These are phyloP conservation scores for Trichomalopsis sarcophagae DNA, from an alignment of 1,140 invertebrate genomes.

Conservation along the genomic window DNA sequence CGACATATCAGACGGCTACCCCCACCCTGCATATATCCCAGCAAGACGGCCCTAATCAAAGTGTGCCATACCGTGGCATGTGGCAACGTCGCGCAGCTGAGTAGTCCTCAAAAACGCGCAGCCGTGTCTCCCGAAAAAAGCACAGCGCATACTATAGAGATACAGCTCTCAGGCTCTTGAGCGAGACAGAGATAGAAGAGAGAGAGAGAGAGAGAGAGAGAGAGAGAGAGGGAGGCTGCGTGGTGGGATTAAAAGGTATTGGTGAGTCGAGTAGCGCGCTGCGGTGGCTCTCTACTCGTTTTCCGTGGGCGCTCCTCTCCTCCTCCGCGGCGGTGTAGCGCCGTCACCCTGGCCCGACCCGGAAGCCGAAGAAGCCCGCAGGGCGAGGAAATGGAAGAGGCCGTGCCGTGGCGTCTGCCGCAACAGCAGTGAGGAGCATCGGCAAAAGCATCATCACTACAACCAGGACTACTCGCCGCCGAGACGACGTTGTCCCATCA, in stretches of 20 bases:
- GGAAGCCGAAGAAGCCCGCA: not conserved
- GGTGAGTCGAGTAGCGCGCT: not conserved
- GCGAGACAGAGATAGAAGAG: not conserved
- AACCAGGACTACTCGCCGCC: not conserved
- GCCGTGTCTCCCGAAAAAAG: not conserved
- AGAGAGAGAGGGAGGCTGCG: not conserved
- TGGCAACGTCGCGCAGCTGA: not conserved
- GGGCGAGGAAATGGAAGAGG: slow-evolving; percentile 17
- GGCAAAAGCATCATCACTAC: not conserved
- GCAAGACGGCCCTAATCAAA: too few relatives aligned
- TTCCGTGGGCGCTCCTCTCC: slow-evolving; percentile 29
- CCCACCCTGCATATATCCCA: too few relatives aligned
- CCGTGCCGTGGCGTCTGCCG: not conserved
- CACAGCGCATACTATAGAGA: not conserved
- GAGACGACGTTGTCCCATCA: not conserved
- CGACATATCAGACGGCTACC: too few relatives aligned
- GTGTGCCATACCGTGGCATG: not conserved
- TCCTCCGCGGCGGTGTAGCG: not conserved
- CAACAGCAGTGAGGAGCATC: not conserved
- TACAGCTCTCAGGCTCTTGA: not conserved
- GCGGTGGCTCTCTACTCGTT: slow-evolving; percentile 18
- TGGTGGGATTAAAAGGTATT: not conserved
- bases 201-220: not conserved
- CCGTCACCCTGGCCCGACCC: slow-evolving; percentile 22
- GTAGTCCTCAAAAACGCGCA: not conserved